A percentile compares a stretch with the other conserved stretches of the same genome.
These are phyloP conservation scores for Nephrotoma appendiculata DNA, from an alignment of 2,888 invertebrate genomes.

Conservation along the genomic window DNA sequence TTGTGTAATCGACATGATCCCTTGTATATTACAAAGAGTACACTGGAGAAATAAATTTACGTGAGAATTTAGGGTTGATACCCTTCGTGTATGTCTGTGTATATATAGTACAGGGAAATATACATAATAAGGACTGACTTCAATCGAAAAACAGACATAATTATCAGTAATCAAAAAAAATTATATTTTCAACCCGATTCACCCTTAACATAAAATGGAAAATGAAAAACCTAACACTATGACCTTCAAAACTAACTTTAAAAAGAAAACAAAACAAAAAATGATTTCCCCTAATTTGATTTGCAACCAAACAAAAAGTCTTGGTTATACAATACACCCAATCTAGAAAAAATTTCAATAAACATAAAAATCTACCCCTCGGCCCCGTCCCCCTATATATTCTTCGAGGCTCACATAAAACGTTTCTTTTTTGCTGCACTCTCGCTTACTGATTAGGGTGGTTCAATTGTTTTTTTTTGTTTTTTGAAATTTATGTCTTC, in stretches of 20 bases:
- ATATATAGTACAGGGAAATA: neutral
- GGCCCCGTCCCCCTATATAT: neutral
- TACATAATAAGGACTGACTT: neutral
- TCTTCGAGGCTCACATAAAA: no score
- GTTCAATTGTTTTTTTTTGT: neutral
- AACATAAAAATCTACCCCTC: neutral
- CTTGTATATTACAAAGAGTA: neutral
- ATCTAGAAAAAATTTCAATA: neutral
- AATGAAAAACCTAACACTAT: neutral
- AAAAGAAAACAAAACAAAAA: neutral
- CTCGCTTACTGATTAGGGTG: neutral
- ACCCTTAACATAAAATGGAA: neutral
- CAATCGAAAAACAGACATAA: neutral
- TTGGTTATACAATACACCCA: neutral
- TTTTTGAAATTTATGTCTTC: neutral
- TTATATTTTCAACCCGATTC: neutral
- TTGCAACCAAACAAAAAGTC: neutral
- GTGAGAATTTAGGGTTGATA: neutral
- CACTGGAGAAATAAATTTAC: neutral
- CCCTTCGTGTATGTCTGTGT: neutral
- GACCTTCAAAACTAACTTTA: neutral
- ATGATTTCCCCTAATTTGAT: neutral
- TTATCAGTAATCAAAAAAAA: neutral
- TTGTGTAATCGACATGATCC: neutral
- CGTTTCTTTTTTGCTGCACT: neutral